These are phyloP conservation scores for Callocephalon fimbriatum DNA, from an alignment of 2,113 vertebrate genomes.

Conservation along the genomic window DNA sequence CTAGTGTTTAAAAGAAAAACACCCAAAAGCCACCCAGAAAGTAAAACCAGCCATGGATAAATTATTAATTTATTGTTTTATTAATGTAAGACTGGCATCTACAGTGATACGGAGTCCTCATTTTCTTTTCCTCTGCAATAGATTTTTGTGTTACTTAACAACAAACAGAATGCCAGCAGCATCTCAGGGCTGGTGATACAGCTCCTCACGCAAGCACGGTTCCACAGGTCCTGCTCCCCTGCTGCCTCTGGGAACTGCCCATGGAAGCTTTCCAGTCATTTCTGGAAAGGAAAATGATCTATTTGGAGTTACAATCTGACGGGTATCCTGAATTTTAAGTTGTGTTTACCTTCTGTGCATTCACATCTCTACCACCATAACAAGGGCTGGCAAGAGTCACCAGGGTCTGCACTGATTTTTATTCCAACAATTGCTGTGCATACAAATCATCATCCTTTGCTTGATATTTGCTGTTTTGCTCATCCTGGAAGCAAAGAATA, in stretches of 20 bases:
- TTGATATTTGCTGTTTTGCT: conserved; percentile 51
- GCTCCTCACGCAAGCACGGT: background rate
- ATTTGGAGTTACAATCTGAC: background rate
- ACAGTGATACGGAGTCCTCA: conserved; percentile 10
- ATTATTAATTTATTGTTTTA: conserved; percentile 80
- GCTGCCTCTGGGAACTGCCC: background rate
- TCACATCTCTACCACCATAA: conserved; percentile 28
- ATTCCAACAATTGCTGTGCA: conserved; percentile 62
- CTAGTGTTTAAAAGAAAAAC: background rate
- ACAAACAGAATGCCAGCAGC: conserved; percentile 8
- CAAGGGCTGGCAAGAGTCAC: conserved; percentile 60
- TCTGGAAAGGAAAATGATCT: background rate
- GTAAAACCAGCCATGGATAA: conserved; percentile 54
- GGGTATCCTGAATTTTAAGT: conserved; percentile 32
- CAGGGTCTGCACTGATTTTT: conserved; percentile 61
- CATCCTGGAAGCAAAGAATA: conserved; percentile 23
- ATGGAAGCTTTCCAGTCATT: background rate
- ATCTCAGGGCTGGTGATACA: background rate
- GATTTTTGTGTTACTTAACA: conserved; percentile 38
- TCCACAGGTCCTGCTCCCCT: conserved; percentile 4
- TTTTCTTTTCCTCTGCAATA: conserved; percentile 40
- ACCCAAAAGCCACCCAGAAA: conserved; percentile 32
- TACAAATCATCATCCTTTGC: conserved; percentile 58
- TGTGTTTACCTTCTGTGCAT: conserved; percentile 32
- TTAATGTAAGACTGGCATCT: conserved; percentile 69